phyloP scores from a whole-genome alignment of 2,888 invertebrate genomes.

The Heliconius ismenius region DNA sequence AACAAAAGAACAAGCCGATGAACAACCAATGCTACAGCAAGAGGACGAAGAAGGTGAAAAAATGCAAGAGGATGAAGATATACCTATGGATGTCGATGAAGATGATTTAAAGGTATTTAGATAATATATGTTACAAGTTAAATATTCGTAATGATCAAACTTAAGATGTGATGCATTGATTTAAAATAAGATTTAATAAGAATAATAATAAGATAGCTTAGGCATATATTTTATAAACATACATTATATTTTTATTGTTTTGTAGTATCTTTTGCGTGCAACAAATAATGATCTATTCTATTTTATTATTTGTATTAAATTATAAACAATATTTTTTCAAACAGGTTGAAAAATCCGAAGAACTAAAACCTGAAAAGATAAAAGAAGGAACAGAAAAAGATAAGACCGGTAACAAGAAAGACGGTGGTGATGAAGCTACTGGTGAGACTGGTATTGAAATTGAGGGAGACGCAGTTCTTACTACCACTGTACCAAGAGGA shows the following conservation, averaged over 20 bases:
- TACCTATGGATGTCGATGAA: conserved; percentile 78
- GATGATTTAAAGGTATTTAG: conserved; percentile 65
- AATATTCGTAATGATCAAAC: neutral
- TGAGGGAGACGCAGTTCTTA: conserved; percentile 88
- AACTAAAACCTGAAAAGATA: conserved; percentile 68
- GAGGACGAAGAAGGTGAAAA: conserved; percentile 83
- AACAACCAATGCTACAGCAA: conserved; percentile 83
- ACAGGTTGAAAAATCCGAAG: conserved; percentile 71
- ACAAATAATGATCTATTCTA: neutral
- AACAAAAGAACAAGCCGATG: conserved; percentile 91
- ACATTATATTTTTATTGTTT: no score
- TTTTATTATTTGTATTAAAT: no score
- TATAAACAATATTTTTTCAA: neutral
- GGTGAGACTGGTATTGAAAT: conserved; percentile 83
- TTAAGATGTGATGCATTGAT: neutral
- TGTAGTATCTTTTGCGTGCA: no score
- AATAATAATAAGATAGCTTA: neutral
- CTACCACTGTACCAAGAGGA: conserved; percentile 85
- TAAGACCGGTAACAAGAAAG: conserved; percentile 70
- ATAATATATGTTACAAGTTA: neutral
- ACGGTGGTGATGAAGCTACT: conserved; percentile 69
- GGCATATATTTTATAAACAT: no score
- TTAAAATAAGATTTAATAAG: neutral
- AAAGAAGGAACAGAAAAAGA: conserved; percentile 74
- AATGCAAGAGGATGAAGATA: conserved; percentile 80